phyloP scores from a whole-genome alignment of 2,888 invertebrate genomes.

The Aphidius colemani region DNA sequence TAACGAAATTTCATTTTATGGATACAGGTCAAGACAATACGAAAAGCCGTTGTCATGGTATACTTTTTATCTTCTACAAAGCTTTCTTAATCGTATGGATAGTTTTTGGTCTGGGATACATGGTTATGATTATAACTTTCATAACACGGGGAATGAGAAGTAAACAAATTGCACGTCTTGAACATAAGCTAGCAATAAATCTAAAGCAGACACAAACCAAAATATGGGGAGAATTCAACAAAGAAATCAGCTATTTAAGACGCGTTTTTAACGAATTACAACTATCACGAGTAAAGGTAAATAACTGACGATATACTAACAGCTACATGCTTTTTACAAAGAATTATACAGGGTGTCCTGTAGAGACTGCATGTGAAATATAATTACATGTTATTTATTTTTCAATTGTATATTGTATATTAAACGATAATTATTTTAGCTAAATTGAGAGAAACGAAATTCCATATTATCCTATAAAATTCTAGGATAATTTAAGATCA shows the following conservation, averaged over 20 bases:
- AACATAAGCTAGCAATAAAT: constrained; percentile 77
- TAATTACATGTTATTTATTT: no score
- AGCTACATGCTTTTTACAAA: no score
- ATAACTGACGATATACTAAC: no score
- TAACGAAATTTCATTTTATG: background rate
- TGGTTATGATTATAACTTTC: constrained; percentile 87
- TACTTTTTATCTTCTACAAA: constrained; percentile 74
- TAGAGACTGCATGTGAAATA: no score
- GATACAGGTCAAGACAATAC: constrained; percentile 52
- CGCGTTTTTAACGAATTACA: constrained; percentile 82
- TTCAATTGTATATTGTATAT: no score
- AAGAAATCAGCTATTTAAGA: constrained; percentile 74
- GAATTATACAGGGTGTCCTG: no score
- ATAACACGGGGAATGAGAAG: constrained; percentile 79
- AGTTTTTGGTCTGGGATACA: constrained; percentile 87
- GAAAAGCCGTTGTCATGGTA: constrained; percentile 60
- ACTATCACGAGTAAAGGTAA: constrained; percentile 81
- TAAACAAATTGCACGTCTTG: constrained; percentile 74
- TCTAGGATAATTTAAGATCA: no score
- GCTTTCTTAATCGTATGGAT: constrained; percentile 86
- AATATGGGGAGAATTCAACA: constrained; percentile 77
- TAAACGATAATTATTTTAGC: no score
- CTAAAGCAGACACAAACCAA: constrained; percentile 79
- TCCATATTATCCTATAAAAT: no score
- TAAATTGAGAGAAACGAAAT: no score